Evolutionary conservation across 2,888 invertebrate species (phyloP), one percentile per base, ranked within the genome.

Genomic region (Drosophila kambysellisi): DNA sequence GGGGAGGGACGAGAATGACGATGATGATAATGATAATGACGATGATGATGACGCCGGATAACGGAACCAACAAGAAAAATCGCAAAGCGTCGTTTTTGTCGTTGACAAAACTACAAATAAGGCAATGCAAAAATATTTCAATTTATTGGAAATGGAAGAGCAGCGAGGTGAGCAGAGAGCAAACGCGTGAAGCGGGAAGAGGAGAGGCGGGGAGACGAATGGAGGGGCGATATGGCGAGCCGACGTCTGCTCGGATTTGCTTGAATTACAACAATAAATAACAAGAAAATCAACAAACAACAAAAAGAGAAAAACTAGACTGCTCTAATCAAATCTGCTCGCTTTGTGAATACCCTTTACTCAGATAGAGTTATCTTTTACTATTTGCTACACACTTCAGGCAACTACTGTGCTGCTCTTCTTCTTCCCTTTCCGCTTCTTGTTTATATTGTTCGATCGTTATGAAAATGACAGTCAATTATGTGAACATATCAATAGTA

Each of bases 31-130:
- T 15, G n/a, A 52, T 20, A n/a, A 52, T 41, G 59, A 56, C 58
- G 70, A 52, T 57, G 66, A 61, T 54, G 70, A 65, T 32, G 53
- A 51, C 52, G 52, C 25, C 32, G 52, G 35, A 54, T 74, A 83
- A 81, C 81, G 75, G 82, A 82, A 83, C 63, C 73, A 75, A 54
- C 76, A 61, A 71, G 69, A 79, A 76, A 72, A 71, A 88, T 67
- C 66, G 70, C 83, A 68, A 53, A 74, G 58, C 57, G 59, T 41
- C 39, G 54, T 54, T 37, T 54, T 54, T 29, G 54, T 25, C 66
- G 77, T 77, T 79, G 82, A 75, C 77, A 89, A 86, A 86, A 82
- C 88, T 83, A 88, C 87, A 83, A 89, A 88, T 81, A 88, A 88
- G 87, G 87, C 72, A 88, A 88, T 85, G 87, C 84, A 86, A 86